These are phyloP conservation scores for Ophion ellenae DNA, from an alignment of 2,888 invertebrate species.

Conservation along the genomic window DNA sequence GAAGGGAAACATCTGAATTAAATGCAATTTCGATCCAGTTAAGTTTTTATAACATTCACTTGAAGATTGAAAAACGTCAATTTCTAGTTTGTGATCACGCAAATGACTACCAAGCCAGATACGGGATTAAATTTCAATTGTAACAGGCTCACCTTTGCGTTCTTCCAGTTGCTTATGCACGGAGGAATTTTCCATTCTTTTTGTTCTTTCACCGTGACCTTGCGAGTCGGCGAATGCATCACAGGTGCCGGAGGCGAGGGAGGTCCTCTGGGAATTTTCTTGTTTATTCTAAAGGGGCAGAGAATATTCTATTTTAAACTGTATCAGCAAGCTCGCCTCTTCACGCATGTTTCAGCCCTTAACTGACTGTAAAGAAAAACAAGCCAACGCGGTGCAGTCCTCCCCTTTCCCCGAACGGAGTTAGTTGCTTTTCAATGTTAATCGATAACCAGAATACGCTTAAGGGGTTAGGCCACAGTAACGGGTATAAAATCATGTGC, in stretches of 20 bases:
- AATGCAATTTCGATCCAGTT: too few relatives aligned
- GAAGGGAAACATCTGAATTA: background rate
- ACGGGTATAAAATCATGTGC: too few relatives aligned
- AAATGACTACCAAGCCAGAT: background rate
- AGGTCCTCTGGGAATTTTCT: slow-evolving; percentile 99
- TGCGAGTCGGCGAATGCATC: slow-evolving; percentile 98
- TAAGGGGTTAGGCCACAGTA: background rate
- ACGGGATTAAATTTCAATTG: background rate
- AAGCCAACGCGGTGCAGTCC: too few relatives aligned
- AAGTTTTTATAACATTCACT: background rate
- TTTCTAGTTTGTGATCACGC: background rate
- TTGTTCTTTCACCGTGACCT: slow-evolving; percentile 99
- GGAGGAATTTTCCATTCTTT: slow-evolving; percentile 99
- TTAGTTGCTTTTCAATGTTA: background rate
- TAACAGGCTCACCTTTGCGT: slow-evolving; percentile 90
- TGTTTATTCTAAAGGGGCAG: slow-evolving; percentile 91
- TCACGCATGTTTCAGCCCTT: too few relatives aligned
- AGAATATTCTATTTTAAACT: background rate
- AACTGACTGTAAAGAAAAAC: too few relatives aligned
- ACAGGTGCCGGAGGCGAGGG: slow-evolving; percentile 99
- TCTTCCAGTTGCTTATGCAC: slow-evolving; percentile 99
- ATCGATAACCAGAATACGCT: background rate
- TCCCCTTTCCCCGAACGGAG: background rate
- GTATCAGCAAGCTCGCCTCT: background rate
- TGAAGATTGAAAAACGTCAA: background rate